Percentiles rank a stretch among this genome's conserved stretches.
phyloP scores from a whole-genome alignment of 2,797 vertebrate species.

The Scomberomorus guttatus region DNA sequence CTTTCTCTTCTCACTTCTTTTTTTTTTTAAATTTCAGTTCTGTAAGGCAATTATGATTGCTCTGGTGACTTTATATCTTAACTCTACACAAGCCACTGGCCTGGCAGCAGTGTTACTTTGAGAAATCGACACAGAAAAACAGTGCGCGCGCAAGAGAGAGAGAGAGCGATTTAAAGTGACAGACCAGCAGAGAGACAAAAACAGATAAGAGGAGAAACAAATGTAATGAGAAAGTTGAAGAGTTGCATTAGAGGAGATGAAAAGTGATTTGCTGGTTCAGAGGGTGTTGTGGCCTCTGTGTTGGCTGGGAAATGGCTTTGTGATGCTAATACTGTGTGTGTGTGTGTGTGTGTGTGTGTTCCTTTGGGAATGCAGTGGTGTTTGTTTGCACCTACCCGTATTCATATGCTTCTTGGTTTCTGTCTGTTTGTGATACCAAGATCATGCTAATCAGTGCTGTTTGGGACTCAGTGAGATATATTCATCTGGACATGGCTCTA shows the following conservation, averaged over 20 bases:
- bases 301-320: conserved; percentile 35
- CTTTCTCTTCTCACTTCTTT: conserved; percentile 12
- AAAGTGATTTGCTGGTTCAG: conserved; percentile 66
- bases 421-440: not conserved
- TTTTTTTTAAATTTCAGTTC: not conserved
- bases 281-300: conserved; percentile 36
- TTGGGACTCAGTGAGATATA: conserved; percentile 44
- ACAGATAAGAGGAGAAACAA: conserved; percentile 42
- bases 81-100: conserved; percentile 10
- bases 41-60: conserved; percentile 26
- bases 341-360: conserved; percentile 10
- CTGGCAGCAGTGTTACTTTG: not conserved
- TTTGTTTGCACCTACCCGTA: conserved; percentile 27
- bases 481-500: conserved; percentile 61
- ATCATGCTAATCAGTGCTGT: conserved; percentile 51
- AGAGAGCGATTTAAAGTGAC: conserved; percentile 34
- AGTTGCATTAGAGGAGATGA: conserved; percentile 53
- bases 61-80: conserved; percentile 28
- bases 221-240: conserved; percentile 58
- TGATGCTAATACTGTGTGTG: conserved; percentile 23
- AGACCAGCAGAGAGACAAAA: conserved; percentile 38
- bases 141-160: not conserved
- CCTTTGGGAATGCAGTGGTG: not conserved
- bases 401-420: conserved; percentile 25
- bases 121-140: not conserved